Base-by-base conservation (phyloP, 2,797 vertebrate genomes). In the Phrynocephalus vlangalii region DNA sequence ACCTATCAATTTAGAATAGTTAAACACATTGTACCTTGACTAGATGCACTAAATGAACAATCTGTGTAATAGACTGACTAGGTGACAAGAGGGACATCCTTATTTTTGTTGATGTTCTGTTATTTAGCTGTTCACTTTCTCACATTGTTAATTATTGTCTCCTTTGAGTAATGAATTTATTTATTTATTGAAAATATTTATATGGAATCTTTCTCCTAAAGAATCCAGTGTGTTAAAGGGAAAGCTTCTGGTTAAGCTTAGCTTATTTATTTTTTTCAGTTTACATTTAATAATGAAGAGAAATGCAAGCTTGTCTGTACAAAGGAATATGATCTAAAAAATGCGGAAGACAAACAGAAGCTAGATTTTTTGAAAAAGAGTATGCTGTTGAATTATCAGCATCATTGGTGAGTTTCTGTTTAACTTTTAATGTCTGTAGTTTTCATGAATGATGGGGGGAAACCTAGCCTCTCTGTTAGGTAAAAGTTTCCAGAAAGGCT, bases 331-430 rank as follows among this genome's bases (percentile, higher is more conserved):
- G 94, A 97, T 91, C 96, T 96, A 67, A 94, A 91, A 72, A 97
- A 96, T 72, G 44, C 94, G 5, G 92, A 97, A 84, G 97, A 98
- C 87, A 98, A 97, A 90, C 95, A 96, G 92, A 98, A 97, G 66
- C 93, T 99, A 95, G 97, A 98, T 87, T 99, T 99, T 89, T 94
- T 99, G 91, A 98, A 98, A 95, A 99, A 98, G 92, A 98, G 98
- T 89, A 99, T 99, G 98, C 93, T 98, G 1, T 96, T 99, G 89
- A 99, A 99, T 96, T 99, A 99, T 92, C 98, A 99, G 73, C 98
- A 99, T 94, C 98, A 99, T 91, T 99, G 98, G 98, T 99, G 94
- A 96, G 98, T 84, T 88, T 66, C 2, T 63, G 1, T 72, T 8
- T 56, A 56, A 56, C 13, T 56, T 56, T 72, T 86, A 63, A 71